Conservation (phyloP, 92 coral and sea anemone genomes). For the Muricea muricata region DNA sequence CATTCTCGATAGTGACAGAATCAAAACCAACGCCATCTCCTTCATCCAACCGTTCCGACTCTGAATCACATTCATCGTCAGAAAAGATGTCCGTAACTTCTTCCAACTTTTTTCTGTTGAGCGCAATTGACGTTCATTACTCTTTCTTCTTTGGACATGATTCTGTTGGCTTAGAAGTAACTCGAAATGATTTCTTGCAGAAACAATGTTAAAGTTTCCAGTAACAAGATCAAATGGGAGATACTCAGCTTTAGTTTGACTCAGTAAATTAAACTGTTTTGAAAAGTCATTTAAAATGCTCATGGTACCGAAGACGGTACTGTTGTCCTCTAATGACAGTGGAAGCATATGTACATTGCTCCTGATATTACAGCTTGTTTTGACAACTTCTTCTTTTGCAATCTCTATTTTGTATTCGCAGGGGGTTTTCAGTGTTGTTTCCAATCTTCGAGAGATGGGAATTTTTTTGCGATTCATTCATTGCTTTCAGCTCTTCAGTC, state of each 20-base stretch:
- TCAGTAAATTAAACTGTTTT: too few species aligned
- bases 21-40: not conserved
- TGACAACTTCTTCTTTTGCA: too few species aligned
- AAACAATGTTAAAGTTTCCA: slow-evolving; percentile 44
- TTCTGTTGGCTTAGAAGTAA: slow-evolving; percentile 46
- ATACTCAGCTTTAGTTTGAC: slow-evolving; percentile 48
- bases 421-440: too few species aligned
- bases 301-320: too few species aligned
- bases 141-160: slow-evolving; percentile 26
- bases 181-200: slow-evolving; percentile 50
- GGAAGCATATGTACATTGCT: too few species aligned
- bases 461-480: too few species aligned
- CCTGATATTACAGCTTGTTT: too few species aligned
- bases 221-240: slow-evolving; percentile 52
- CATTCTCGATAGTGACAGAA: slow-evolving; percentile 23
- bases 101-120: slow-evolving; percentile 33
- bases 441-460: too few species aligned
- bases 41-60: not conserved
- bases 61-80: not conserved
- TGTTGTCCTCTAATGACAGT: too few species aligned
- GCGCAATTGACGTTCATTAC: slow-evolving; percentile 39
- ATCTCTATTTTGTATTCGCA: too few species aligned
- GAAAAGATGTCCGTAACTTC: slow-evolving; percentile 27
- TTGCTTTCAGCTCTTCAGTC: too few species aligned
- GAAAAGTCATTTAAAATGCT: too few species aligned